Evolutionary conservation across 2,888 invertebrate genomes (phyloP).

Genomic region (Ormyrus pomaceus): DNA sequence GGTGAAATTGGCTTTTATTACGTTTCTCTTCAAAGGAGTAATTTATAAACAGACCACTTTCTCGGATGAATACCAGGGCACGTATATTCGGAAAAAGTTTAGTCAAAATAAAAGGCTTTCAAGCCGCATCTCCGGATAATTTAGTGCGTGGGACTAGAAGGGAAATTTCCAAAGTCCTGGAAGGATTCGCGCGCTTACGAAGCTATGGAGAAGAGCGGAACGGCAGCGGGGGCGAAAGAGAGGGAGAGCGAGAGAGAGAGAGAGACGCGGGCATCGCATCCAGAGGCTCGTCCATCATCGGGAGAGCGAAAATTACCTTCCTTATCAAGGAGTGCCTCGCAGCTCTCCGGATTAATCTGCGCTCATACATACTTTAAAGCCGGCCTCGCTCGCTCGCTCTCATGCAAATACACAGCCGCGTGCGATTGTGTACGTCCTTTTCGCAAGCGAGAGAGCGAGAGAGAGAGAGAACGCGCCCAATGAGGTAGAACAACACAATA

Average conservation of each 20-base stretch:
- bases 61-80: neutral
- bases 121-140: constrained; percentile 18
- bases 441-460: constrained; percentile 33
- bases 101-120: constrained; percentile 8
- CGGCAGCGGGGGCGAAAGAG: neutral
- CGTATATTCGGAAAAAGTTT: neutral
- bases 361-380: constrained; percentile 67
- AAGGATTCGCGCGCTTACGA: neutral
- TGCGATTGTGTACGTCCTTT: constrained; percentile 41
- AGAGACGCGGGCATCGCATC: constrained; percentile 39
- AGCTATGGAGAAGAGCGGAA: neutral
- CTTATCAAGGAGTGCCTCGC: constrained; percentile 68
- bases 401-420: constrained; percentile 56
- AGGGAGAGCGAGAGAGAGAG: constrained; percentile 2
- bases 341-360: constrained; percentile 67
- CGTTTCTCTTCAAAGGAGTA: no score
- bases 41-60: no score
- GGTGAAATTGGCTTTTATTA: no score
- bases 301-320: constrained; percentile 68
- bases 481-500: constrained; percentile 68
- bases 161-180: constrained; percentile 41
- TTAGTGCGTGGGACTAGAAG: constrained; percentile 13
- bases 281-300: constrained; percentile 57
- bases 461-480: constrained; percentile 42
- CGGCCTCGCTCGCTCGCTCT: constrained; percentile 54